Percentiles rank a stretch among this genome's conserved stretches.
These are phyloP conservation scores for Sceloporus tristichus DNA, from an alignment of 2,113 vertebrate species.

Conservation along the genomic window DNA sequence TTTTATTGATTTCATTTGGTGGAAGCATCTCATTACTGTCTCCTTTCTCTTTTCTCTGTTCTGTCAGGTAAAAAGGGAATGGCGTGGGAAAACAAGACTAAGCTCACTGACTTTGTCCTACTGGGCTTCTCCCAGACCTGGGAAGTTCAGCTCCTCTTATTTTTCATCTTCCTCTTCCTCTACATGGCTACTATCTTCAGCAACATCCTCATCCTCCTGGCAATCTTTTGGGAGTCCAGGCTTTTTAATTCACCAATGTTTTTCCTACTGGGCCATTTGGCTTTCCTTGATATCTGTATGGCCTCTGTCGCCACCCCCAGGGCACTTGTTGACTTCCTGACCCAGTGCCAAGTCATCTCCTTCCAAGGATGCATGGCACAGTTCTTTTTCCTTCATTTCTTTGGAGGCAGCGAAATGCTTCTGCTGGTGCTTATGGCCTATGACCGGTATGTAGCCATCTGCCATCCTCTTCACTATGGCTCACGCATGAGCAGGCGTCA, in stretches of 20 bases:
- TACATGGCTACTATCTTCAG: conserved; percentile 48
- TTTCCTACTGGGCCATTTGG: conserved; percentile 66
- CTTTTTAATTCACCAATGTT: conserved; percentile 57
- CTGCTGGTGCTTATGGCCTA: conserved; percentile 67
- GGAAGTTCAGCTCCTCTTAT: conserved; percentile 42
- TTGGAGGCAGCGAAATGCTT: conserved; percentile 57
- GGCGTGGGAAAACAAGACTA: conserved; percentile 46
- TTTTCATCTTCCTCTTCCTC: conserved; percentile 53
- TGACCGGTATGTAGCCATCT: conserved; percentile 70
- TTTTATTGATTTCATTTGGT: too few relatives aligned
- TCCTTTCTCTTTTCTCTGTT: not conserved
- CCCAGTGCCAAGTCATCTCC: conserved; percentile 28
- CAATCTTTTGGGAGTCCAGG: conserved; percentile 31
- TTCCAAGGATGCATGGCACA: conserved; percentile 60
- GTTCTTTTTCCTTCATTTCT: conserved; percentile 59
- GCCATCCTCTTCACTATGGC: conserved; percentile 64
- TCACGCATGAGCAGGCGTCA: conserved; percentile 53
- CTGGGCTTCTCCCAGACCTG: conserved; percentile 54
- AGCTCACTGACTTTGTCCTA: conserved; percentile 59
- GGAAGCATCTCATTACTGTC: not conserved
- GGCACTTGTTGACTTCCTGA: conserved; percentile 39
- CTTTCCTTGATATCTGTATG: conserved; percentile 64
- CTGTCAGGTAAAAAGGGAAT: conserved; percentile 28
- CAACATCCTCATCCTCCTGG: conserved; percentile 53
- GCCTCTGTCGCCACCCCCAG: conserved; percentile 57